Conservation (phyloP, 1,140 invertebrate genomes). For the Drosophila grimshawi region DNA sequence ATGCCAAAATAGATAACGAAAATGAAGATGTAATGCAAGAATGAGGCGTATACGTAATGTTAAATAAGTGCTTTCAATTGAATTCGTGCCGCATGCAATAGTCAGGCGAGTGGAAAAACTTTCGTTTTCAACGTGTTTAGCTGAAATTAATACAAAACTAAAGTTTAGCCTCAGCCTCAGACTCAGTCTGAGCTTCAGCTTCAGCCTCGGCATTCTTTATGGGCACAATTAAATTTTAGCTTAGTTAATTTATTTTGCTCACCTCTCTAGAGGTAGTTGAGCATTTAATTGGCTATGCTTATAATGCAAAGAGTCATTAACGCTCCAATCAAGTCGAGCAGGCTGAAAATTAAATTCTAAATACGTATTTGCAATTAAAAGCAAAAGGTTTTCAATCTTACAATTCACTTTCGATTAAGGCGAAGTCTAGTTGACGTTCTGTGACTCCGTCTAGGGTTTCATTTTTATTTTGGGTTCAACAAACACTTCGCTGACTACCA, state of each 20-base stretch:
- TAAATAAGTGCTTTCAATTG: slow-evolving; percentile 8
- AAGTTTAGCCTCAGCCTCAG: not conserved
- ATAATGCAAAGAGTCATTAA: slow-evolving; percentile 66
- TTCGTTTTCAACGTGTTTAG: slow-evolving; percentile 53
- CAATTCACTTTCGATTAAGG: slow-evolving; percentile 66
- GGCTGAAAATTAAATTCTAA: slow-evolving; percentile 57
- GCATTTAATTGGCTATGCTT: slow-evolving; percentile 61
- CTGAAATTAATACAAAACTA: slow-evolving; percentile 11
- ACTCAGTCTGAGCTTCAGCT: slow-evolving; percentile 18
- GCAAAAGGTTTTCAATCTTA: slow-evolving; percentile 51
- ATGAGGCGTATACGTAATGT: slow-evolving; percentile 56
- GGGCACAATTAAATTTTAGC: slow-evolving; percentile 72
- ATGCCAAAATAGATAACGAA: slow-evolving; percentile 12
- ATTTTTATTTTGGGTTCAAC: not conserved
- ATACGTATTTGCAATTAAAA: slow-evolving; percentile 67
- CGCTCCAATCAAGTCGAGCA: slow-evolving; percentile 64
- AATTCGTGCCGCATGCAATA: slow-evolving; percentile 68
- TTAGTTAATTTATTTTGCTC: slow-evolving; percentile 33
- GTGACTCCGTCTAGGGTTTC: not conserved
- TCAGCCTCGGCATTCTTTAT: slow-evolving; percentile 69
- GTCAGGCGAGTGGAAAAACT: slow-evolving; percentile 39
- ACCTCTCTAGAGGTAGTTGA: slow-evolving; percentile 44
- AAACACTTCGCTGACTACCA: not conserved
- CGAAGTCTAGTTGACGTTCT: not conserved
- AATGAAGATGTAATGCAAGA: not conserved